Percentiles rank a stretch among this genome's conserved stretches.
These are phyloP conservation scores for Symphodus melops DNA, from an alignment of 2,113 vertebrate species.

Conservation along the genomic window DNA sequence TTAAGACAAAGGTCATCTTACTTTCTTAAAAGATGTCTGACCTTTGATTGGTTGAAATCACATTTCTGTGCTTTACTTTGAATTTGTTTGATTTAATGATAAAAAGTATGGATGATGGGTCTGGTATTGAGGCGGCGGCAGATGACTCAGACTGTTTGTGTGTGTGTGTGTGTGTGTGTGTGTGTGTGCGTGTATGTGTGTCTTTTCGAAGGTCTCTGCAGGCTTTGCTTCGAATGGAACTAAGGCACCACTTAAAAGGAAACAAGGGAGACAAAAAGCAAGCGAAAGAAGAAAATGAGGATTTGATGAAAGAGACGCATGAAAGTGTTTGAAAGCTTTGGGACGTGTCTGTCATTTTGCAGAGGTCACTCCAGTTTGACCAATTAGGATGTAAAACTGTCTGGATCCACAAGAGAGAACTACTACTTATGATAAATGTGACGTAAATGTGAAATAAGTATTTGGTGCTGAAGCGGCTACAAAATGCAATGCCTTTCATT, in stretches of 20 bases:
- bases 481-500: no score
- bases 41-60: constrained; percentile 14
- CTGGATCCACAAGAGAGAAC: constrained; percentile 2
- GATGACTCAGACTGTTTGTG: constrained; percentile 23
- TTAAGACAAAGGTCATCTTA: constrained; percentile 36
- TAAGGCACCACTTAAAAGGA: constrained; percentile 33
- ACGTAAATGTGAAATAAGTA: background rate
- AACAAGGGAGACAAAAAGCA: constrained; percentile 38
- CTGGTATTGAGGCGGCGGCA: constrained; percentile 20
- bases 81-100: constrained; percentile 46
- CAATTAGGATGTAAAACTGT: background rate
- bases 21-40: constrained; percentile 45
- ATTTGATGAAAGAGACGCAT: constrained; percentile 22
- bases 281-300: constrained; percentile 20
- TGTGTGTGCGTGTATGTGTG: background rate
- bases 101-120: constrained; percentile 44
- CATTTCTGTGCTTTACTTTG: constrained; percentile 16
- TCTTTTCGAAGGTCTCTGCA: constrained; percentile 40
- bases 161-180: background rate
- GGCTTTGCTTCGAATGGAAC: constrained; percentile 33
- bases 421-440: background rate
- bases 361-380: constrained; percentile 10
- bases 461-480: background rate
- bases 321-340: constrained; percentile 34
- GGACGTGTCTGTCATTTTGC: background rate